A percentile compares a stretch with the other conserved stretches of the same genome.
phyloP scores from a whole-genome alignment of 2,113 vertebrate genomes.

The Gymnarchus niloticus region DNA sequence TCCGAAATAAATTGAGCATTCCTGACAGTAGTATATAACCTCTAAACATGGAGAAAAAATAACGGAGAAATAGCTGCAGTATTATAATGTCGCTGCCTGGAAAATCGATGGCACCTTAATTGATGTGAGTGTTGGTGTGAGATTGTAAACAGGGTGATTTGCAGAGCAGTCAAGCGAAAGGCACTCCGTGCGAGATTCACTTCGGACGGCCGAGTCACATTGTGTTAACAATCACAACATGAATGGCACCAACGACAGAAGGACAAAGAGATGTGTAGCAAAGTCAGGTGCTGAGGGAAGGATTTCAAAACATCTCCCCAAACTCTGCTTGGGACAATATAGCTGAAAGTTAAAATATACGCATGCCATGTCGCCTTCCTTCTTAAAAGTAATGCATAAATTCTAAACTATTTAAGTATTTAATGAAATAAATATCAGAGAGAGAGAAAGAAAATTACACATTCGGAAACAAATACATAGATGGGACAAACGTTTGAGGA shows the following conservation, averaged over 20 bases:
- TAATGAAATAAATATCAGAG: not conserved
- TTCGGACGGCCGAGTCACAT: conserved; percentile 51
- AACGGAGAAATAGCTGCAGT: conserved; percentile 52
- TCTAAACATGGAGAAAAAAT: conserved; percentile 25
- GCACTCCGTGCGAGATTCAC: conserved; percentile 70
- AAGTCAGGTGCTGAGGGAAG: conserved; percentile 27
- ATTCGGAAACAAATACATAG: not conserved
- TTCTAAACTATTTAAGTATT: not conserved
- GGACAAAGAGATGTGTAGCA: conserved; percentile 30
- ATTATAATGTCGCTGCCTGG: conserved; percentile 64
- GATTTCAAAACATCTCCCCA: not conserved
- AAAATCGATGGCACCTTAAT: conserved; percentile 76
- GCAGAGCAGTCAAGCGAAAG: conserved; percentile 71
- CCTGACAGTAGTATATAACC: conserved; percentile 21
- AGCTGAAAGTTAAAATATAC: not conserved
- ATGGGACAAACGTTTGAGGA: not conserved
- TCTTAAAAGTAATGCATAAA: not conserved
- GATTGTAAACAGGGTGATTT: conserved; percentile 81
- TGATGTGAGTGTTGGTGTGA: conserved; percentile 78
- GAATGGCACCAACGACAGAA: conserved; percentile 50
- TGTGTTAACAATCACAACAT: conserved; percentile 46
- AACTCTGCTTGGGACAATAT: not conserved
- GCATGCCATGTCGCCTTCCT: not conserved
- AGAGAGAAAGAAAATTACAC: not conserved
- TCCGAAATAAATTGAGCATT: not conserved